A percentile compares a stretch with the other conserved stretches of the same genome.
Evolutionary conservation across 2,797 vertebrate genomes (phyloP).

Genomic region (Myotis pilosus): DNA sequence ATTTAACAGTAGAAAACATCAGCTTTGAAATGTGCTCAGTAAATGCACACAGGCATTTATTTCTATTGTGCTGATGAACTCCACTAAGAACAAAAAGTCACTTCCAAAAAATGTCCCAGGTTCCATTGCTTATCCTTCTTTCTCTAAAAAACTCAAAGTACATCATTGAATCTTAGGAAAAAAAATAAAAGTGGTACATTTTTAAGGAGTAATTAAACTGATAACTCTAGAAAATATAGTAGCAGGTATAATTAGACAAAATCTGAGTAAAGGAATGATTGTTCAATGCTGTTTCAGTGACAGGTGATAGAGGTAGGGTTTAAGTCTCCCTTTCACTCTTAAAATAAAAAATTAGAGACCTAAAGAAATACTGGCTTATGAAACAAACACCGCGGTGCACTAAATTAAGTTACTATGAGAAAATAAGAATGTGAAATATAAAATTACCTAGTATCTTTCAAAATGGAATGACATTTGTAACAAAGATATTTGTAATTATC

Average conservation of each 20-base stretch:
- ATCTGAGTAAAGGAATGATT: not conserved
- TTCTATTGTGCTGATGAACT: not conserved
- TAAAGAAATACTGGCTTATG: not conserved
- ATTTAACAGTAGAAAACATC: conserved; percentile 14
- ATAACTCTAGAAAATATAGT: not conserved
- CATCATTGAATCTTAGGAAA: not conserved
- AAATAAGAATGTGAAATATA: not conserved
- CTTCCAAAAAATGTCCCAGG: not conserved
- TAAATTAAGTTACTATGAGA: not conserved
- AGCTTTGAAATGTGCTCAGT: not conserved
- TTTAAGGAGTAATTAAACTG: not conserved
- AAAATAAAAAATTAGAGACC: not conserved
- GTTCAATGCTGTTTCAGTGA: not conserved
- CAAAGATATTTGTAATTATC: not conserved
- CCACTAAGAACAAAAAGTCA: not conserved
- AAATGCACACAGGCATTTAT: not conserved
- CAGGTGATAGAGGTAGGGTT: not conserved
- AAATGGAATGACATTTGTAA: not conserved
- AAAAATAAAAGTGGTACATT: not conserved
- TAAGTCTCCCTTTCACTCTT: not conserved
- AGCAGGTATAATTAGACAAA: not conserved
- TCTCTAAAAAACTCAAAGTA: conserved; percentile 5
- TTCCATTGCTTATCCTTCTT: not conserved
- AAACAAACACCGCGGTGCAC: not conserved
- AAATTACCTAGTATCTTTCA: not conserved